Evolutionary conservation across 1,140 invertebrate genomes (phyloP), one percentile per base, ranked within the genome.

Genomic region (Magallana angulata): DNA sequence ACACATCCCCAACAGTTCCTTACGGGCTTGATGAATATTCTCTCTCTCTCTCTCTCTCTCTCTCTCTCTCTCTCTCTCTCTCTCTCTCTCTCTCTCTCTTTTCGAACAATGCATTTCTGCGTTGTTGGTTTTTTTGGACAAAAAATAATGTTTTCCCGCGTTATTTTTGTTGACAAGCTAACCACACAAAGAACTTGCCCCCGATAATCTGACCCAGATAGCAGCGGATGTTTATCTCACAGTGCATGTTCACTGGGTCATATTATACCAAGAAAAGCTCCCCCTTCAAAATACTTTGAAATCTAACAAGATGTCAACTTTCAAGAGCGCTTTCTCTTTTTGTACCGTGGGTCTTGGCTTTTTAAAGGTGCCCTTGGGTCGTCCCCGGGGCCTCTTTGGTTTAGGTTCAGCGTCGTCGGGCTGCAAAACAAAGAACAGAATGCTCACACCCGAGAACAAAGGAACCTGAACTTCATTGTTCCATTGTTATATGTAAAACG

Each of bases 361-460:
- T 76, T 76, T 76, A 76, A 76, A 76, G 68, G 24, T 76, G 68
- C 68, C 68, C 36, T 76, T 76, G 9, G 68, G 68, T 76, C 68
- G 68, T 24, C 68, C 68, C 36, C 68, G 30, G 7, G 68, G 68
- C 24, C 68, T 18, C 14, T 76, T 76, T 7, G 68, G 68, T 12
- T 76, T 76, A 8, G 68, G 68, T 12, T 76, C 68, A 12, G 68
- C 24, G 24, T 76, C 68, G 11, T 76, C 68, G 12, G 68, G 68
- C 68, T 76, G 24, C 68, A 76, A 76, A 76, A 18, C 24, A 18
- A 76, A 76, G 36, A 30, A 76, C 68, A 76, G 12, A 76, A 30
- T 76, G 24, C 12, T 4, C 12, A 30, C 24, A 12, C 14, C 68
- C 24, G 7, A 30, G 68, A 76, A 76, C 68, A 76, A 76, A 76